These are phyloP conservation scores for Apamea epomidion DNA, from an alignment of 2,888 invertebrate genomes.

Conservation along the genomic window DNA sequence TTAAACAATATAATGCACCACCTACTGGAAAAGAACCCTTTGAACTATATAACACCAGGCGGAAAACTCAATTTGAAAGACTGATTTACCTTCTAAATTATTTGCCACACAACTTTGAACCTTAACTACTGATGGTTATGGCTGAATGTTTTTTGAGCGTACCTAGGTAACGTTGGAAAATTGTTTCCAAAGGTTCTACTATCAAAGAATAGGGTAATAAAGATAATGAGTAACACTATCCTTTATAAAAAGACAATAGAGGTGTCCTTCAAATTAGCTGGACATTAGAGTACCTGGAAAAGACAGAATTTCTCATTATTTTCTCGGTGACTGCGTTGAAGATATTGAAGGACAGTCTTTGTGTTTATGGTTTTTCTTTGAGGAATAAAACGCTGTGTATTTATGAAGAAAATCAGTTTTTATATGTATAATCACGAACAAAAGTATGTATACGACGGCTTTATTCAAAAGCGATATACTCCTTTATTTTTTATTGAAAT, in stretches of 20 bases:
- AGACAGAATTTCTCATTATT: neutral
- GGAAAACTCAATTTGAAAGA: conserved; percentile 26
- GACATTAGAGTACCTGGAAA: neutral
- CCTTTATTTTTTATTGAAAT: too few species aligned
- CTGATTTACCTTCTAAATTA: conserved; percentile 19
- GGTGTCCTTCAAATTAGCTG: conserved; percentile 6
- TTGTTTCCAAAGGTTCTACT: conserved; percentile 9
- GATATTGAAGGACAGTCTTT: neutral
- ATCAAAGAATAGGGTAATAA: conserved; percentile 32
- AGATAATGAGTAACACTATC: conserved; percentile 46
- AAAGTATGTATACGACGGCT: too few species aligned
- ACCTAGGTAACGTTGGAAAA: conserved; percentile 23
- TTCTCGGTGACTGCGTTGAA: neutral
- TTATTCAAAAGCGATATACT: too few species aligned
- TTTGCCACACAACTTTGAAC: conserved; percentile 13
- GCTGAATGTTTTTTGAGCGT: neutral
- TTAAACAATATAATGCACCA: neutral
- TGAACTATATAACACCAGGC: conserved; percentile 14
- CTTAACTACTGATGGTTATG: neutral
- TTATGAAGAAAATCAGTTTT: neutral
- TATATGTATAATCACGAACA: too few species aligned
- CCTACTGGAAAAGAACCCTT: conserved; percentile 22
- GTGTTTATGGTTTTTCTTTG: neutral
- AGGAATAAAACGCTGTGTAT: neutral
- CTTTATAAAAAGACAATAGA: conserved; percentile 31